Conservation (phyloP, 2,113 vertebrate species). For the Suricata suricatta region DNA sequence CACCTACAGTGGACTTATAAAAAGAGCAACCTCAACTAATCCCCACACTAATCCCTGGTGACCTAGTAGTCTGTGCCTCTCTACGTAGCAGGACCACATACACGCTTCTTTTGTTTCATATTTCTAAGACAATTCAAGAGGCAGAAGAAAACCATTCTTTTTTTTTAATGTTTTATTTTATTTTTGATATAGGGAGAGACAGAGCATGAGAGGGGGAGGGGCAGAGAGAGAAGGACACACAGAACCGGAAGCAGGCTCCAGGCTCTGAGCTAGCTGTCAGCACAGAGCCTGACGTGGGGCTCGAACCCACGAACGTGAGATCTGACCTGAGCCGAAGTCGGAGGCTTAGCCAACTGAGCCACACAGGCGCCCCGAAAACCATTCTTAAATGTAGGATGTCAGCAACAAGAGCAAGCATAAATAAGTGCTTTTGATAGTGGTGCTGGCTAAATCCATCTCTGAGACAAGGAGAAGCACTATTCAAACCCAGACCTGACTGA, state of each 20-base stretch:
- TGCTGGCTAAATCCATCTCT: neutral
- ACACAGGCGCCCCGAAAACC: too few species aligned
- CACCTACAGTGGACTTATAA: neutral
- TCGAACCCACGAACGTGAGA: too few species aligned
- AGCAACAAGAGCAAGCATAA: neutral
- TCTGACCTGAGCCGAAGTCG: too few species aligned
- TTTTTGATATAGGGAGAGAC: too few species aligned
- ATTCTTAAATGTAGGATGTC: neutral
- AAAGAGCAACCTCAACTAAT: neutral
- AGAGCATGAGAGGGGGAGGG: too few species aligned
- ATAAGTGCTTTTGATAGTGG: accelerated
- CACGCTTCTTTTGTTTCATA: neutral
- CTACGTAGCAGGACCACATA: neutral
- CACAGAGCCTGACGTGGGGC: too few species aligned
- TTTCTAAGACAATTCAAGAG: neutral
- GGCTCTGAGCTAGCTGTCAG: too few species aligned
- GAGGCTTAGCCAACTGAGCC: too few species aligned
- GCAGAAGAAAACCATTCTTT: neutral
- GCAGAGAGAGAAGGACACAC: too few species aligned
- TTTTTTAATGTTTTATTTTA: too few species aligned
- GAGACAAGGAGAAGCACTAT: neutral
- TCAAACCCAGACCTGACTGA: neutral
- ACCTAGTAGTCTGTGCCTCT: neutral
- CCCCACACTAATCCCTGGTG: neutral
- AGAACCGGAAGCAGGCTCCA: too few species aligned